Evolutionary conservation across 2,113 vertebrate species (phyloP).

Genomic region (Ceyx melanurus): DNA sequence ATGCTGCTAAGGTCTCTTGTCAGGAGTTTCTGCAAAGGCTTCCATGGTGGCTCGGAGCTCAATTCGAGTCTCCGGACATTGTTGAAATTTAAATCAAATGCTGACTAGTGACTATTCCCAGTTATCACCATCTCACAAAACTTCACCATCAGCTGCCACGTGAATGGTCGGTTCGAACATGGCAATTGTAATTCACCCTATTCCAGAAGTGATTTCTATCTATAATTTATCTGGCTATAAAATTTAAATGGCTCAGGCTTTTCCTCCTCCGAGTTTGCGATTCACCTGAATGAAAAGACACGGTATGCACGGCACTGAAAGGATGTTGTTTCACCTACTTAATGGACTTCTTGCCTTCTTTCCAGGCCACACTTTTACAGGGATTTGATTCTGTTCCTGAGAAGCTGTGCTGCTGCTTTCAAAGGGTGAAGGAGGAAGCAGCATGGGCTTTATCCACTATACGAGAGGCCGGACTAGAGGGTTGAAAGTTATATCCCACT

Average conservation of each 20-base stretch:
- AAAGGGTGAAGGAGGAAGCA: neutral
- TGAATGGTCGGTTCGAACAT: neutral
- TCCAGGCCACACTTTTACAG: neutral
- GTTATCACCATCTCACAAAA: neutral
- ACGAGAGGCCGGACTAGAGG: neutral
- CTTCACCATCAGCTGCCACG: neutral
- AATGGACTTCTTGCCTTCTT: neutral
- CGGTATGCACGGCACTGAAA: rapidly evolving
- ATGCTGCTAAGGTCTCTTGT: neutral
- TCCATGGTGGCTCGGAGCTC: neutral
- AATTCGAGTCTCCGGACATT: neutral
- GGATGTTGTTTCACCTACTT: neutral
- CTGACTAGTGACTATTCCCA: neutral
- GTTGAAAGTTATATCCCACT: neutral
- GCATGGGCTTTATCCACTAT: neutral
- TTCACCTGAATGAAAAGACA: neutral
- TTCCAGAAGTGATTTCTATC: constrained; percentile 29
- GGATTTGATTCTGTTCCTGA: neutral
- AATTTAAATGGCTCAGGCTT: neutral
- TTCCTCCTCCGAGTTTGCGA: neutral
- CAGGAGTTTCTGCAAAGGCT: neutral
- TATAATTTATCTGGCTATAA: constrained; percentile 29
- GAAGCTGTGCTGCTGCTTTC: neutral
- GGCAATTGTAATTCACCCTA: neutral
- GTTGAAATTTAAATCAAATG: constrained; percentile 32